Evolutionary conservation across 1,140 invertebrate genomes (phyloP).

Genomic region (Ceratosolen solmsi): DNA sequence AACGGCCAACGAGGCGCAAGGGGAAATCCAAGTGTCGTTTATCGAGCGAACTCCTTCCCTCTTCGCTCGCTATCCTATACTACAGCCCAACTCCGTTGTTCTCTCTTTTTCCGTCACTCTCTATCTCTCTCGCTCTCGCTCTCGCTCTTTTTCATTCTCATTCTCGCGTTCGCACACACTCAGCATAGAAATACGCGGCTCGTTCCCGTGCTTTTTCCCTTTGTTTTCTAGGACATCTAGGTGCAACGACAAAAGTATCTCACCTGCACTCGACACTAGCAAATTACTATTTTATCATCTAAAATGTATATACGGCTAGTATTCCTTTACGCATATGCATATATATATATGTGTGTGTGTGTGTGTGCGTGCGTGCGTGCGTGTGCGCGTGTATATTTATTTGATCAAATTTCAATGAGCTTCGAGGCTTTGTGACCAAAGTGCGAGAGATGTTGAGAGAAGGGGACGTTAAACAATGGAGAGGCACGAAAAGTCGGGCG

Average conservation of each 20-base stretch:
- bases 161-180: not conserved
- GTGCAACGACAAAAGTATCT: not conserved
- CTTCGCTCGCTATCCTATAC: conserved; percentile 38
- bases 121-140: not conserved
- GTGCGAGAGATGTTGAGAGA: not conserved
- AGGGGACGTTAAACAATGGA: not conserved
- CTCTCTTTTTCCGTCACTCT: too few species aligned
- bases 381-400: too few species aligned
- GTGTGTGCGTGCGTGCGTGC: too few species aligned
- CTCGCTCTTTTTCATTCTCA: not conserved
- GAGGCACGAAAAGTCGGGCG: not conserved
- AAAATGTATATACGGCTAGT: too few species aligned
- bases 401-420: too few species aligned
- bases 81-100: conserved; percentile 31
- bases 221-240: conserved; percentile 16
- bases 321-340: too few species aligned
- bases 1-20: conserved; percentile 48
- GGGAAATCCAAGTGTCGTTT: conserved; percentile 56
- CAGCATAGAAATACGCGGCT: not conserved
- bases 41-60: conserved; percentile 58
- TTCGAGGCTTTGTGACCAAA: too few species aligned
- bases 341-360: too few species aligned
- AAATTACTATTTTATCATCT: not conserved
- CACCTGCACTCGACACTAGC: not conserved
- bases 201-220: not conserved